Conservation (phyloP, 1,140 invertebrate species). For the Platyura marginata region DNA sequence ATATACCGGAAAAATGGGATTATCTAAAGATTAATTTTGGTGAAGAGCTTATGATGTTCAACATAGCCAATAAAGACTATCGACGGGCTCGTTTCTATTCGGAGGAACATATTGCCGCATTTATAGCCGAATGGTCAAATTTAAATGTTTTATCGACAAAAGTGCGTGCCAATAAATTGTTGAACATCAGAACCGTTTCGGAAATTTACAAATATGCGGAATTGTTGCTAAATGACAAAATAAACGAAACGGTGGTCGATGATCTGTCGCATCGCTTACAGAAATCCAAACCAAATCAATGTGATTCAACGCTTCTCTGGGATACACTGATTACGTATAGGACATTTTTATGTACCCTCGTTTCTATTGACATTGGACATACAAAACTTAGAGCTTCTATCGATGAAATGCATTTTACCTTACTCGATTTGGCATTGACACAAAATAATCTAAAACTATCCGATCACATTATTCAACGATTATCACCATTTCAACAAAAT, state of each 20-base stretch:
- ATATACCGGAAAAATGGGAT: constrained; percentile 10
- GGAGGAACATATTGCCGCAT: constrained; percentile 16
- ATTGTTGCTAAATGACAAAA: not conserved
- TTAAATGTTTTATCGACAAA: constrained; percentile 24
- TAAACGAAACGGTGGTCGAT: not conserved
- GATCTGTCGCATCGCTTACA: constrained; percentile 5
- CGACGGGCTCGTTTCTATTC: constrained; percentile 7
- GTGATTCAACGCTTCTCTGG: constrained; percentile 1
- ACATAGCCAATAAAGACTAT: constrained; percentile 11
- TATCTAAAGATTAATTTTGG: constrained; percentile 21
- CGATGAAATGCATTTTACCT: not conserved
- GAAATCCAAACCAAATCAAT: not conserved
- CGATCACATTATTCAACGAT: not conserved
- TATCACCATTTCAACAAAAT: not conserved
- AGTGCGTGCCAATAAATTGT: constrained; percentile 18
- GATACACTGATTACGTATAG: constrained; percentile 3
- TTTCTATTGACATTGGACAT: not conserved
- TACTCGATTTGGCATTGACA: not conserved
- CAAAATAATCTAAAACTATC: not conserved
- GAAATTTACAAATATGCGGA: constrained; percentile 21
- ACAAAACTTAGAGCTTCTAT: not conserved
- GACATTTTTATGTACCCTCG: constrained; percentile 1
- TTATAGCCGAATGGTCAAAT: constrained; percentile 27
- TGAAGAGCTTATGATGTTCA: constrained; percentile 25
- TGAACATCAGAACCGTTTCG: constrained; percentile 23